Conservation (phyloP, 2,113 vertebrate genomes). For the Caretta caretta region DNA sequence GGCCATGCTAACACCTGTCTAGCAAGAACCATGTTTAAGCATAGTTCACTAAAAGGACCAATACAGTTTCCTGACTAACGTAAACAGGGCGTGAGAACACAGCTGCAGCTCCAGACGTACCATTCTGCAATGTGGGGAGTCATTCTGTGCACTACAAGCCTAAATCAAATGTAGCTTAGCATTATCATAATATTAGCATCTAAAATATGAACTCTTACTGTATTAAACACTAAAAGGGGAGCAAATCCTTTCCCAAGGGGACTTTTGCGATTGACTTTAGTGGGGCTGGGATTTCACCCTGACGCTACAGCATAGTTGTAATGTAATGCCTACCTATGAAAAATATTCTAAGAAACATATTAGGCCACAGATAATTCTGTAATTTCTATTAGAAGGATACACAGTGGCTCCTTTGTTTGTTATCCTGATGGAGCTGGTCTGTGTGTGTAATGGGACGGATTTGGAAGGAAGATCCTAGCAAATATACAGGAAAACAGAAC, state of each 20-base stretch:
- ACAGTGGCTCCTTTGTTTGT: neutral
- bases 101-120: neutral
- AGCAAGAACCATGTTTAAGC: neutral
- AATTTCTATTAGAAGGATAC: neutral
- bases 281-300: neutral
- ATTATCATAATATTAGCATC: neutral
- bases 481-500: slow-evolving; percentile 32
- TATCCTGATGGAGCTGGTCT: neutral
- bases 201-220: neutral
- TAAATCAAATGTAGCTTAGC: neutral
- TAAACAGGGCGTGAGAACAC: neutral
- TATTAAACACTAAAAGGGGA: neutral
- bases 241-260: neutral
- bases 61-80: neutral
- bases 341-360: fast-evolving
- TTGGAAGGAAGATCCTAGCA: neutral
- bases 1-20: neutral
- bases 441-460: neutral
- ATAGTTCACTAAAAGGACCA: neutral
- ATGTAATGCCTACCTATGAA: neutral
- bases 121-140: neutral
- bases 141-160: neutral
- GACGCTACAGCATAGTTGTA: neutral
- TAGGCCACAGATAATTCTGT: neutral
- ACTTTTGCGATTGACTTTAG: neutral